These are phyloP conservation scores for Rhabdomys pumilio DNA, from an alignment of 2,797 vertebrate species.

Conservation along the genomic window DNA sequence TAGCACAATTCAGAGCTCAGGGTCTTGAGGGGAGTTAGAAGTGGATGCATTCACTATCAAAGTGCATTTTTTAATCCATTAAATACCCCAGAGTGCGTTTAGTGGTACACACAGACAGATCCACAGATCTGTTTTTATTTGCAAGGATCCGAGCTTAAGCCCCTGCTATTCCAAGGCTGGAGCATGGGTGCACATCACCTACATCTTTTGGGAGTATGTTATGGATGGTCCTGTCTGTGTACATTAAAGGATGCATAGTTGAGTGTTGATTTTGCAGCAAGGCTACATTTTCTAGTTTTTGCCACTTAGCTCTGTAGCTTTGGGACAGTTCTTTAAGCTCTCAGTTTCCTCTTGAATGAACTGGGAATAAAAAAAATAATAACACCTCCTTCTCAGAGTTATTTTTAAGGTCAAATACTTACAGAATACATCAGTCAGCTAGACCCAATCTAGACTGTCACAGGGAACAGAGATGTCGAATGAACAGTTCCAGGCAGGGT, in stretches of 20 bases:
- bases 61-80: slow-evolving; percentile 38
- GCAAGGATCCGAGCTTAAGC: no score
- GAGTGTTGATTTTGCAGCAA: not conserved
- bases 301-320: not conserved
- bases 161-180: not conserved
- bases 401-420: slow-evolving; percentile 63
- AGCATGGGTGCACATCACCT: not conserved
- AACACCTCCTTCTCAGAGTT: slow-evolving; percentile 9
- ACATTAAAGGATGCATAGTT: not conserved
- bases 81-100: not conserved
- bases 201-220: not conserved
- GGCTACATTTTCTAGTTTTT: not conserved
- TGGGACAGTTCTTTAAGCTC: not conserved
- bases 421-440: not conserved
- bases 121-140: not conserved
- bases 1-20: not conserved
- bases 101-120: not conserved
- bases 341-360: not conserved
- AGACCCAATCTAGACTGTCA: not conserved
- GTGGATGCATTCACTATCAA: not conserved
- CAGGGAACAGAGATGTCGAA: not conserved
- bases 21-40: not conserved
- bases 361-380: not conserved
- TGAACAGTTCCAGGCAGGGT: not conserved
- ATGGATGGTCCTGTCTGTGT: not conserved